phyloP scores from a whole-genome alignment of 2,797 vertebrate genomes.

The Psittacula derbiana region DNA sequence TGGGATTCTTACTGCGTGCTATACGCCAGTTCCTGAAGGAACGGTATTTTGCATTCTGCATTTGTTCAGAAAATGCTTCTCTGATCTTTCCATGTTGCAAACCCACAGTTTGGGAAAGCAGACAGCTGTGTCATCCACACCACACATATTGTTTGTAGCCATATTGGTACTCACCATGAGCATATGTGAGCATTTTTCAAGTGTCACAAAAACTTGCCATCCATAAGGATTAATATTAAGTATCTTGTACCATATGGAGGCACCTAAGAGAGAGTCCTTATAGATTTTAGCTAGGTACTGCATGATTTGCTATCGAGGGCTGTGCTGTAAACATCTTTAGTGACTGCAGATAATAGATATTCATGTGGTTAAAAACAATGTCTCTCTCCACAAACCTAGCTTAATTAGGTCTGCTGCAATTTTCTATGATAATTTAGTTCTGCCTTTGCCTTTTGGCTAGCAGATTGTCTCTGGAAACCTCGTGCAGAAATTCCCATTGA shows the following conservation, averaged over 20 bases:
- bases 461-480: conserved; percentile 58
- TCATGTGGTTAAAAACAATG: conserved; percentile 29
- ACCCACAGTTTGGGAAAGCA: neutral
- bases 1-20: neutral
- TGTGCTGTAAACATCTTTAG: conserved; percentile 15
- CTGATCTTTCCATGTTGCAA: neutral
- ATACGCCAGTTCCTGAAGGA: neutral
- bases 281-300: neutral
- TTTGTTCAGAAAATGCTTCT: neutral
- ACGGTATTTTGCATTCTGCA: neutral
- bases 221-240: conserved; percentile 39
- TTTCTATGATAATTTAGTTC: conserved; percentile 62
- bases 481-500: conserved; percentile 52
- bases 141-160: neutral
- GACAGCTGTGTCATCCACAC: neutral
- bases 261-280: neutral
- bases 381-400: conserved; percentile 17
- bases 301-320: neutral
- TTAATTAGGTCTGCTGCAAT: conserved; percentile 67
- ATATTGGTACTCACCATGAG: conserved; percentile 25
- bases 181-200: conserved; percentile 55
- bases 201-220: neutral
- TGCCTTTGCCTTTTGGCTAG: conserved; percentile 62
- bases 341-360: conserved; percentile 35
- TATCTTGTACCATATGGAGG: neutral